phyloP scores from a whole-genome alignment of 2,797 vertebrate species.

The Phalloptychus januarius region DNA sequence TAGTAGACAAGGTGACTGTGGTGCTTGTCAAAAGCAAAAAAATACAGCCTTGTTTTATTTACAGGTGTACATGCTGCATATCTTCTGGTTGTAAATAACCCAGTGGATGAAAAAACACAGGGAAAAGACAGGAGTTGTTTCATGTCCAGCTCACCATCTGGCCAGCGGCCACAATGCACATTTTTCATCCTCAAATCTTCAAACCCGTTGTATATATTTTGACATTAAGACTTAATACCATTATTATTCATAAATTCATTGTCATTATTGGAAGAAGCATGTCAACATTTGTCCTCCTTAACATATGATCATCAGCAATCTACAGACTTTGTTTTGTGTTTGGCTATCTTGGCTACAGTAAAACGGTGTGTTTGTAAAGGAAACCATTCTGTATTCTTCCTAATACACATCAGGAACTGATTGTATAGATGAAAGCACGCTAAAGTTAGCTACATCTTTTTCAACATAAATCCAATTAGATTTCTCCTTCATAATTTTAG shows the following conservation, averaged over 20 bases:
- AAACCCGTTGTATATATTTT: neutral
- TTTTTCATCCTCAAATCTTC: neutral
- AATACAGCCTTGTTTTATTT: neutral
- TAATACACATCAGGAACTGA: neutral
- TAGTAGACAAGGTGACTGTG: neutral
- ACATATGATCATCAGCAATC: neutral
- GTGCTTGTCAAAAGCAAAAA: neutral
- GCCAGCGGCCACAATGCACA: neutral
- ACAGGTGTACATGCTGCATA: neutral
- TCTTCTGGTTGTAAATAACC: neutral
- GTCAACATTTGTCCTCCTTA: neutral
- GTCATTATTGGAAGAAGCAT: neutral
- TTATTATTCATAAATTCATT: neutral
- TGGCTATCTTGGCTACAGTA: neutral
- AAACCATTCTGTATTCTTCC: neutral
- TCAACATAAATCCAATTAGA: neutral
- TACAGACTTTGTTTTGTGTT: neutral
- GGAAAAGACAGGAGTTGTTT: neutral
- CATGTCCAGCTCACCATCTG: neutral
- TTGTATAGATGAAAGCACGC: neutral
- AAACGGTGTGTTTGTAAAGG: neutral
- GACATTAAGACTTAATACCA: neutral
- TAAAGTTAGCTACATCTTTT: neutral
- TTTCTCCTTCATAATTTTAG: neutral
- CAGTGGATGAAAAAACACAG: neutral